phyloP scores from a whole-genome alignment of 1,140 invertebrate genomes.

The Globodera rostochiensis region DNA sequence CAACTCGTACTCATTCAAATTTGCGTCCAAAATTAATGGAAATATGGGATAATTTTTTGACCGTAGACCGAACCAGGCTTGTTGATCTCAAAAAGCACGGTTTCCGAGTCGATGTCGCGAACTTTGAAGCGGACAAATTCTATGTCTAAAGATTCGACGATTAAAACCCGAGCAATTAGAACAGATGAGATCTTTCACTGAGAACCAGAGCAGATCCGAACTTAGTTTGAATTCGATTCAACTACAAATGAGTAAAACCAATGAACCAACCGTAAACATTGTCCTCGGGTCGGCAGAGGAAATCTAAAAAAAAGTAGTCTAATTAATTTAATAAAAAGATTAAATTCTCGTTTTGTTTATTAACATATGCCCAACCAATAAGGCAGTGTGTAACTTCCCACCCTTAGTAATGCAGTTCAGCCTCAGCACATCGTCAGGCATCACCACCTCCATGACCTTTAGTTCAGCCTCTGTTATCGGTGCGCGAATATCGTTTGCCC shows the following conservation, averaged over 20 bases:
- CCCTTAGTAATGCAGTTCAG: conserved; percentile 59
- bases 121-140: conserved; percentile 98
- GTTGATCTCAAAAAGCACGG: conserved; percentile 92
- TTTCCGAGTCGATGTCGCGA: conserved; percentile 87
- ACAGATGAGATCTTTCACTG: not conserved
- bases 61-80: conserved; percentile 73
- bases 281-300: conserved; percentile 88
- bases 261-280: conserved; percentile 78
- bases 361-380: too few species aligned
- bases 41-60: too few species aligned
- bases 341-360: too few species aligned
- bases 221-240: too few species aligned
- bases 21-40: conserved; percentile 9
- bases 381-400: conserved; percentile 15
- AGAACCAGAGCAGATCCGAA: too few species aligned
- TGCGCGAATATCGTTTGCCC: conserved; percentile 31
- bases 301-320: conserved; percentile 72
- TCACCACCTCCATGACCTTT: conserved; percentile 48
- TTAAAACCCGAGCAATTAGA: not conserved
- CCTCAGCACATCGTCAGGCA: conserved; percentile 61
- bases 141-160: conserved; percentile 72
- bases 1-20: conserved; percentile 21
- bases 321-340: too few species aligned
- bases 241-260: too few species aligned
- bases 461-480: conserved; percentile 60